A percentile compares a stretch with the other conserved stretches of the same genome.
These are phyloP conservation scores for Eremophila alpestris DNA, from an alignment of 2,797 vertebrate genomes.

Conservation along the genomic window DNA sequence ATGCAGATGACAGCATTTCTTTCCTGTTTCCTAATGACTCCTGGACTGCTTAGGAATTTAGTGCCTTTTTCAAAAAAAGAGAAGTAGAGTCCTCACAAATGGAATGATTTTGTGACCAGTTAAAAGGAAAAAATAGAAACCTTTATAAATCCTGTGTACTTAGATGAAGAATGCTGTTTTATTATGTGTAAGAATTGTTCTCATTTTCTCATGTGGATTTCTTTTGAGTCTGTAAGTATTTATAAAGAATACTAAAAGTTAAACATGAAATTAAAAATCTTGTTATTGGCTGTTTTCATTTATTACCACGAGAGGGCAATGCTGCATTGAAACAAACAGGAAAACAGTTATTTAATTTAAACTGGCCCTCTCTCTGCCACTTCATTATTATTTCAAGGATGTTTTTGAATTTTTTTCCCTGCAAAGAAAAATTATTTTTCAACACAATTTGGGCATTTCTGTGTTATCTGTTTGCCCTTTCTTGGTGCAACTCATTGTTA, in stretches of 20 bases:
- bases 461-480: background rate
- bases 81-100: constrained; percentile 11
- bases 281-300: background rate
- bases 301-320: constrained; percentile 22
- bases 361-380: background rate
- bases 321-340: background rate
- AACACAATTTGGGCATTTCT: background rate
- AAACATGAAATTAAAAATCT: background rate
- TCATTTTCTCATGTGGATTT: background rate
- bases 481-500: background rate
- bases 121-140: background rate
- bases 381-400: background rate
- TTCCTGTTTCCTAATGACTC: constrained; percentile 27
- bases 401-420: background rate
- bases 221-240: constrained; percentile 13
- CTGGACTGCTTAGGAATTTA: constrained; percentile 30
- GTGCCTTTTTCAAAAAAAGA: constrained; percentile 65
- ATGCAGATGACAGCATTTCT: background rate
- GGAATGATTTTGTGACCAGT: constrained; percentile 2
- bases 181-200: background rate
- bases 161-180: background rate
- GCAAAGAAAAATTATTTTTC: background rate
- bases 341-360: background rate
- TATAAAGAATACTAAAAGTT: constrained; percentile 7
- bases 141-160: constrained; percentile 1